Percentiles rank a stretch among this genome's conserved stretches.
phyloP scores from a whole-genome alignment of 2,113 vertebrate genomes.

The Jacana jacana region DNA sequence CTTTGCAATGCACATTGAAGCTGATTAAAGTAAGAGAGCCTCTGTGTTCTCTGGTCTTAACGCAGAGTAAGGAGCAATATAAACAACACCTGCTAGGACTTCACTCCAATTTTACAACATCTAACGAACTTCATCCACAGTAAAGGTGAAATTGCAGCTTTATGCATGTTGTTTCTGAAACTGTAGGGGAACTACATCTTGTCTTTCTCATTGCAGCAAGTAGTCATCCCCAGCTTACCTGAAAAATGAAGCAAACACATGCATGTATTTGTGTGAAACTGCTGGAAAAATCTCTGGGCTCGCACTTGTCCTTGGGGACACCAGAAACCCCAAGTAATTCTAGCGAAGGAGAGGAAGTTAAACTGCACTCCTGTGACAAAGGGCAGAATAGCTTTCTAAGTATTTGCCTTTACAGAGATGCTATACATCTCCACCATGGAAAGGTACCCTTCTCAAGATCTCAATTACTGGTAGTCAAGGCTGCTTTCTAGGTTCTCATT shows the following conservation, averaged over 20 bases:
- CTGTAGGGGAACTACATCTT: neutral
- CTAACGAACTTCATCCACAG: neutral
- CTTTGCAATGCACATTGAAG: neutral
- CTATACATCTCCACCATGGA: neutral
- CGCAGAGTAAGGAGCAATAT: neutral
- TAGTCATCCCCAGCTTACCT: neutral
- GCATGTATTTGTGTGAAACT: neutral
- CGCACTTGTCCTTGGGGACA: neutral
- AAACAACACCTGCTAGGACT: neutral
- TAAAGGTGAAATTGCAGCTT: neutral
- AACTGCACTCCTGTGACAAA: neutral
- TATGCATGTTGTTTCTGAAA: neutral
- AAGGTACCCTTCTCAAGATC: neutral
- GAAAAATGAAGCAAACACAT: neutral
- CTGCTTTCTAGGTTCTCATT: neutral
- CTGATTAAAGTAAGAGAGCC: neutral
- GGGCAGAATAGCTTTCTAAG: neutral
- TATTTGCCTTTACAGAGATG: neutral
- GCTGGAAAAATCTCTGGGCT: neutral
- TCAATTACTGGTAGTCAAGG: rapidly evolving
- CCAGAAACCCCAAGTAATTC: neutral
- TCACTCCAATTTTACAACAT: neutral
- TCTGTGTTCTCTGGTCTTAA: neutral
- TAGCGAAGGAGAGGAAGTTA: neutral
- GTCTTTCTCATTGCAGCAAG: neutral